Conservation (phyloP, 2,113 vertebrate species). For the Petromus typicus region DNA sequence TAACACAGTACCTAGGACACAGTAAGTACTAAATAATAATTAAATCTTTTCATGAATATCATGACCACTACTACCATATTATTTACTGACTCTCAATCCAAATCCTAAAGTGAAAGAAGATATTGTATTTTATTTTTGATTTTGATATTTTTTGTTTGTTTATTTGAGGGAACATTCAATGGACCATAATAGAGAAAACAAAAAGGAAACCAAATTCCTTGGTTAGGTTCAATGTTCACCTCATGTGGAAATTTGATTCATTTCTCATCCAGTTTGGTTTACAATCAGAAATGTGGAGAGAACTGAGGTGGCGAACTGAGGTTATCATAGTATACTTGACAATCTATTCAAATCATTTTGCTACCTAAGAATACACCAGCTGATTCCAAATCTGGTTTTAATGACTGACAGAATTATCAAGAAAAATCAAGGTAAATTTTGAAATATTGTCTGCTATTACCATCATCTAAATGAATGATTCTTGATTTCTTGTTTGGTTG, state of each 20-base stretch:
- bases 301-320: neutral
- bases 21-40: conserved; percentile 19
- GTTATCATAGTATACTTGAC: neutral
- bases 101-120: neutral
- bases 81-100: neutral
- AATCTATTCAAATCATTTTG: neutral
- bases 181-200: neutral
- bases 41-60: neutral
- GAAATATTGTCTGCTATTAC: neutral
- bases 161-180: neutral
- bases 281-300: neutral
- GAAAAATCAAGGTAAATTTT: neutral
- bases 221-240: neutral
- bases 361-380: neutral
- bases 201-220: neutral
- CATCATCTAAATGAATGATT: too few relatives aligned
- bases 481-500: neutral
- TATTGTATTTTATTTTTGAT: neutral
- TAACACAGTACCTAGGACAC: neutral
- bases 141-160: too few relatives aligned
- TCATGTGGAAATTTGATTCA: neutral
- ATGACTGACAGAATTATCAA: neutral
- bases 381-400: neutral
- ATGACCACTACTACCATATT: neutral
- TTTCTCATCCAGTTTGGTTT: neutral